These are phyloP conservation scores for Tupiocoris notatus DNA, from an alignment of 2,888 invertebrate genomes.

Conservation along the genomic window DNA sequence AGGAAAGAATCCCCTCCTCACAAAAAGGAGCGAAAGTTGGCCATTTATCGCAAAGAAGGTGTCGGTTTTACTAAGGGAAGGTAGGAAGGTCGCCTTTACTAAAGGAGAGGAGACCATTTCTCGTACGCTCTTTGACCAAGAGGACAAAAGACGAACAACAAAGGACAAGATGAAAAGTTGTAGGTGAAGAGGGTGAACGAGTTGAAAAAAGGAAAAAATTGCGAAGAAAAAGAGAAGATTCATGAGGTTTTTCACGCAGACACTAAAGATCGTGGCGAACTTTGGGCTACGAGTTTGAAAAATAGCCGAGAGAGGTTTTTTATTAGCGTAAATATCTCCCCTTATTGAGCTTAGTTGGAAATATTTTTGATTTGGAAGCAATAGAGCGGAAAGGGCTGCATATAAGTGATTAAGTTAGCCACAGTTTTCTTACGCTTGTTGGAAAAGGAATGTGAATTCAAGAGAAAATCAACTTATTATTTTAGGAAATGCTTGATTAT, in stretches of 20 bases:
- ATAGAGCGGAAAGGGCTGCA: too few relatives aligned
- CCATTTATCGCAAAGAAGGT: background rate
- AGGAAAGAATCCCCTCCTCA: background rate
- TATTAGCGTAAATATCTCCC: background rate
- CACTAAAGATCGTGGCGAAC: too few relatives aligned
- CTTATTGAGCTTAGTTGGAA: background rate
- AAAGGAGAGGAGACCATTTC: background rate
- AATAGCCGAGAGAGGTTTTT: background rate
- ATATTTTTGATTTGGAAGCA: too few relatives aligned
- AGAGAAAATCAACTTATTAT: too few relatives aligned
- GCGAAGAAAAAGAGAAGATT: conserved; percentile 14
- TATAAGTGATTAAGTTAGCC: too few relatives aligned
- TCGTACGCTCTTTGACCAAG: background rate
- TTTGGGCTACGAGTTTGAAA: background rate
- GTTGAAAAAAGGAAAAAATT: background rate
- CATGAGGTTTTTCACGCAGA: background rate
- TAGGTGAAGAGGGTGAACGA: conserved; percentile 2
- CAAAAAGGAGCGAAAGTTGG: background rate
- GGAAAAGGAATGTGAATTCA: too few relatives aligned
- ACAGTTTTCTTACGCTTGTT: too few relatives aligned
- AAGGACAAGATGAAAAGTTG: conserved; percentile 13
- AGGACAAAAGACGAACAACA: conserved; percentile 18
- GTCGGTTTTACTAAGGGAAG: background rate
- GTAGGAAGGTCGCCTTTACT: background rate
- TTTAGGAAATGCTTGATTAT: too few relatives aligned